phyloP scores from a whole-genome alignment of 2,113 vertebrate species.

The Protobothrops mucrosquamatus region DNA sequence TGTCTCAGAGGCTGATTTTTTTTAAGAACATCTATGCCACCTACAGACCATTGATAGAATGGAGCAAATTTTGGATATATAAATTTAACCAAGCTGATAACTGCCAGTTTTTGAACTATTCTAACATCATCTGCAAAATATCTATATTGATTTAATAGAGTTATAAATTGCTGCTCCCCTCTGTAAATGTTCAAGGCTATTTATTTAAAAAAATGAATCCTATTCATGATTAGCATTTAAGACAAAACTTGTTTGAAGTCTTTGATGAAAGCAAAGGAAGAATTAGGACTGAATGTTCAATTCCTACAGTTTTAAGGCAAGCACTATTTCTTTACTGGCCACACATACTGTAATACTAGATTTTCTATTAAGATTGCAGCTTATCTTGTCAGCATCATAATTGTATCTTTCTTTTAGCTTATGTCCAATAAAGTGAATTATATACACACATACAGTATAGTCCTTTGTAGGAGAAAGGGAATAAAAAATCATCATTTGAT shows the following conservation, averaged over 20 bases:
- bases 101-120: background rate
- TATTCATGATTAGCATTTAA: background rate
- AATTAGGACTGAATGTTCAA: background rate
- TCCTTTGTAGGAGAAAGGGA: background rate
- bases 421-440: background rate
- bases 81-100: background rate
- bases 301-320: background rate
- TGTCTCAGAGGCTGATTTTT: background rate
- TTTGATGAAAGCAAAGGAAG: background rate
- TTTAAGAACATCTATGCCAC: constrained; percentile 45
- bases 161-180: background rate
- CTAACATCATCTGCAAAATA: background rate
- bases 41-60: constrained; percentile 30
- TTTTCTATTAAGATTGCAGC: background rate
- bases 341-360: background rate
- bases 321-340: background rate
- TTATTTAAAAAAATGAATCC: background rate
- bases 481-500: background rate
- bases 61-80: background rate
- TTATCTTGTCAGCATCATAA: background rate
- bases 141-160: background rate
- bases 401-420: background rate
- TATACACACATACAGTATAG: background rate
- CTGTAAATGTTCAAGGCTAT: background rate
- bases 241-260: background rate